Conservation (phyloP, 2,888 invertebrate species). For the Drosophila rellima region DNA sequence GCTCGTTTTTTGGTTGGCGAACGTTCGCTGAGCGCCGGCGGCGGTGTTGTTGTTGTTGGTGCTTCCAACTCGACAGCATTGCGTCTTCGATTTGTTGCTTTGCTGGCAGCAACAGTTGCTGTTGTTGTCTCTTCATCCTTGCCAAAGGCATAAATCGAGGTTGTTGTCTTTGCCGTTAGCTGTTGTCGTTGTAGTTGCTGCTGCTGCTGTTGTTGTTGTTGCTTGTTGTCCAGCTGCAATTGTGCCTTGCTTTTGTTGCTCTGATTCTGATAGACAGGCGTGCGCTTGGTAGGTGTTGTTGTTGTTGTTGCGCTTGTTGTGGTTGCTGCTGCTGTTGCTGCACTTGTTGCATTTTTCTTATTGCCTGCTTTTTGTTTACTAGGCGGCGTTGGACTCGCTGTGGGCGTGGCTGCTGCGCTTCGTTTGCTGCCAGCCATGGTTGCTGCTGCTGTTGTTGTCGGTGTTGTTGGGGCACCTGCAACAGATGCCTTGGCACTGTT, state of each 20-base stretch:
- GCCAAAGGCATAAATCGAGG: conserved; percentile 90
- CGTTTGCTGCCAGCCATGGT: conserved; percentile 27
- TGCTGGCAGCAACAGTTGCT: conserved; percentile 24
- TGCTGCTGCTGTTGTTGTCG: conserved; percentile 8
- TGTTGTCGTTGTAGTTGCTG: conserved; percentile 15
- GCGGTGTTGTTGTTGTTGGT: conserved; percentile 48
- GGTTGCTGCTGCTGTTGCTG: conserved; percentile 34
- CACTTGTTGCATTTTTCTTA: conserved; percentile 28
- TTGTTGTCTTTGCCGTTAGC: conserved; percentile 11
- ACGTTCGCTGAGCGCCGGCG: conserved; percentile 66
- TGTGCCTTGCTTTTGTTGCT: conserved; percentile 37
- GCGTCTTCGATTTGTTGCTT: conserved; percentile 86
- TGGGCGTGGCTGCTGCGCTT: conserved; percentile 50
- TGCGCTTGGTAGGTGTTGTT: conserved; percentile 75
- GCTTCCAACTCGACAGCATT: conserved; percentile 23
- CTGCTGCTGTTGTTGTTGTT: conserved; percentile 74
- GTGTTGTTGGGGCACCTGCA: background rate
- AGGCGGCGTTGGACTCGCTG: conserved; percentile 48
- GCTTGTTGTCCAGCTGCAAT: conserved; percentile 44
- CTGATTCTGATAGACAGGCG: conserved; percentile 87
- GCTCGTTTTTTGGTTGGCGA: conserved; percentile 75
- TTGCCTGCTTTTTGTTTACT: conserved; percentile 46
- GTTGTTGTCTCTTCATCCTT: conserved; percentile 87
- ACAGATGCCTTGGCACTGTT: conserved; percentile 39
- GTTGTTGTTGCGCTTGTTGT: conserved; percentile 19